phyloP scores from a whole-genome alignment of 2,113 vertebrate species.

The Gymnarchus niloticus region DNA sequence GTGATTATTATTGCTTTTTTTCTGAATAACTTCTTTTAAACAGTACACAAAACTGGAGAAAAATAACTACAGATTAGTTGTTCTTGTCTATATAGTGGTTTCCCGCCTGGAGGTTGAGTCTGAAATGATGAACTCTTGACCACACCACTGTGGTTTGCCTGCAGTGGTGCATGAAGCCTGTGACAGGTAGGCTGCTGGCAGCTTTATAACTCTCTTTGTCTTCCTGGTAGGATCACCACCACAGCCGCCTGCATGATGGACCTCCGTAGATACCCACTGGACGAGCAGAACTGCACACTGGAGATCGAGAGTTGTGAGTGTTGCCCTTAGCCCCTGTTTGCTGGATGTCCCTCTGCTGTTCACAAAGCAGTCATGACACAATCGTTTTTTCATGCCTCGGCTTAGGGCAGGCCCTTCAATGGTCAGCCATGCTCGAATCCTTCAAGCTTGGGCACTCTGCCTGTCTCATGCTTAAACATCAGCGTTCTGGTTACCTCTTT shows the following conservation, averaged over 20 bases:
- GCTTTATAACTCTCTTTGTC: conserved; percentile 25
- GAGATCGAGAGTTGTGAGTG: conserved; percentile 96
- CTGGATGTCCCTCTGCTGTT: background rate
- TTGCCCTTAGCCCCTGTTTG: background rate
- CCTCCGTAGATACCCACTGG: conserved; percentile 82
- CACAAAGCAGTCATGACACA: background rate
- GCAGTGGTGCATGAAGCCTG: background rate
- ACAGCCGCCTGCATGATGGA: conserved; percentile 96
- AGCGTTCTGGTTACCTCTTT: background rate
- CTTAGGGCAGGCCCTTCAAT: background rate
- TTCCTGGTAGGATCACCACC: conserved; percentile 78
- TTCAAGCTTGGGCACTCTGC: background rate
- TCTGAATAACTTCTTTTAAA: background rate
- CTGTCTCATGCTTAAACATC: too few relatives aligned
- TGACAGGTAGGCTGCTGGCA: too few relatives aligned
- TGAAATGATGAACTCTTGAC: background rate
- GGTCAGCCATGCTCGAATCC: background rate
- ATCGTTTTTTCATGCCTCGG: background rate
- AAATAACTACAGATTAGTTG: background rate
- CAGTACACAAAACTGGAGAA: background rate
- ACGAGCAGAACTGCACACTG: conserved; percentile 90
- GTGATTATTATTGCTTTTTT: background rate
- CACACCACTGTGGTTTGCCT: background rate
- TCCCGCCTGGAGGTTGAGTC: background rate
- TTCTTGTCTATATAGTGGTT: background rate